These are phyloP conservation scores for Emberiza fucata DNA, from an alignment of 2,113 vertebrate genomes.

Conservation along the genomic window DNA sequence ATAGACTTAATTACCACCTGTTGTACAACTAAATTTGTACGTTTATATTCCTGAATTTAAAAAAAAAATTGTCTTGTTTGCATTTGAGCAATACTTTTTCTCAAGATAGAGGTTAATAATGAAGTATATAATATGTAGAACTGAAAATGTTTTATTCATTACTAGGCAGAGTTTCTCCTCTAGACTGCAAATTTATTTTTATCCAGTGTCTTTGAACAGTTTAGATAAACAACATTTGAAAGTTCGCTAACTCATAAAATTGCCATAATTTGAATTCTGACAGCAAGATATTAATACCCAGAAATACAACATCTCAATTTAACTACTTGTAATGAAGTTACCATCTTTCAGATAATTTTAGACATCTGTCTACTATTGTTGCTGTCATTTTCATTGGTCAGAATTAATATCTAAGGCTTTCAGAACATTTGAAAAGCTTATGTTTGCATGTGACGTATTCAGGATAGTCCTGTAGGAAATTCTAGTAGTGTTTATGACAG, in stretches of 20 bases:
- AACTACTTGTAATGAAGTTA: neutral
- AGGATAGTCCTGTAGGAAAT: neutral
- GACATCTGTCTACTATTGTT: neutral
- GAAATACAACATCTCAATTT: neutral
- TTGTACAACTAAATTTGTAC: neutral
- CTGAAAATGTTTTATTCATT: constrained; percentile 4
- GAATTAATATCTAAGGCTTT: neutral
- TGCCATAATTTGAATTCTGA: neutral
- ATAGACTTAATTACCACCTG: neutral
- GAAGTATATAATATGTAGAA: neutral
- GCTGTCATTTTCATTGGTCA: neutral
- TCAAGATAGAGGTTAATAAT: constrained; percentile 4
- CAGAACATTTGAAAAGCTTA: neutral
- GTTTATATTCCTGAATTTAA: neutral
- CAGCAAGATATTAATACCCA: neutral
- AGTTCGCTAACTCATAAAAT: neutral
- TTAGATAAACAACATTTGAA: neutral
- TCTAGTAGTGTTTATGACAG: neutral
- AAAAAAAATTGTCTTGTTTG: neutral
- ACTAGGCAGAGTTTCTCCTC: neutral
- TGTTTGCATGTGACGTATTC: neutral
- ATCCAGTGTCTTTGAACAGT: neutral
- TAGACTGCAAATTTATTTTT: constrained; percentile 10
- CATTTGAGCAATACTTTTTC: neutral
- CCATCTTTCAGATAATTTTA: neutral